Conservation (phyloP, 2,797 vertebrate genomes). For the Macrochelys suwanniensis region DNA sequence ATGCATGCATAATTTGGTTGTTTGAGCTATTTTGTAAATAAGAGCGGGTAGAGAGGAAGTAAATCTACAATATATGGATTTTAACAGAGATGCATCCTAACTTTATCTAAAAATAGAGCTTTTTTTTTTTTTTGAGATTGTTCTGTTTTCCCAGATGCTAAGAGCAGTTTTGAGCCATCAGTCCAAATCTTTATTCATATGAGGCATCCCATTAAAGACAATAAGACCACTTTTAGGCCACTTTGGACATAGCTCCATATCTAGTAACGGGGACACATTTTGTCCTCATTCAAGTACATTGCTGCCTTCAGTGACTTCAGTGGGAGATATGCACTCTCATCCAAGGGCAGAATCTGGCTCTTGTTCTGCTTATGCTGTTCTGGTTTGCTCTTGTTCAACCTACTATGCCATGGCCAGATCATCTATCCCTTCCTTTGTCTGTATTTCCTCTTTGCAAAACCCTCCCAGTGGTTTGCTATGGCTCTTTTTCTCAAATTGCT, state of each 20-base stretch:
- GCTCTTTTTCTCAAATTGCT: background rate
- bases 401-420: background rate
- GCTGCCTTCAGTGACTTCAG: background rate
- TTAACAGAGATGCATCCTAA: background rate
- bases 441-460: background rate
- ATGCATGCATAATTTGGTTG: background rate
- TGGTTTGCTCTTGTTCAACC: background rate
- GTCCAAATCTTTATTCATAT: background rate
- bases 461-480: background rate
- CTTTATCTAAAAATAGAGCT: background rate
- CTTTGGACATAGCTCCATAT: background rate
- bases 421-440: background rate
- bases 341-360: background rate
- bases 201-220: background rate
- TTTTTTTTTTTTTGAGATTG: background rate
- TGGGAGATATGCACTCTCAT: background rate
- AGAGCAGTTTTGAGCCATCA: background rate
- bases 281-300: background rate
- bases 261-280: background rate
- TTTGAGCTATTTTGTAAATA: background rate
- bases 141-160: background rate
- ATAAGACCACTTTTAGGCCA: background rate
- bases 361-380: background rate
- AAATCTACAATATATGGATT: background rate
- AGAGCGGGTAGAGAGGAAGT: background rate